Evolutionary conservation across 2,888 invertebrate genomes (phyloP).

Genomic region (Gnatocerus cornutus): DNA sequence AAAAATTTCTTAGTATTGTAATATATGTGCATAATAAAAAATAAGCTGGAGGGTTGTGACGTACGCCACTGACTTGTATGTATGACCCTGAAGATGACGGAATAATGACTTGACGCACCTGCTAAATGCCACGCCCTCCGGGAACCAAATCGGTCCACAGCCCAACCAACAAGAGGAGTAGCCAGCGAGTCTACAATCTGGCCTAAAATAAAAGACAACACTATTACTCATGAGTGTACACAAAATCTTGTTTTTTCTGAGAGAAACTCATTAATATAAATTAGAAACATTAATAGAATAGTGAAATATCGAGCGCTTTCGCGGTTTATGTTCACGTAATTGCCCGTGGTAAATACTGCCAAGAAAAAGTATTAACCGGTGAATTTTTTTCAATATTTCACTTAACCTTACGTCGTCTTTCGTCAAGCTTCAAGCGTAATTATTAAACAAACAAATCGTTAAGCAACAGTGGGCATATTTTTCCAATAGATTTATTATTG

Average conservation of each 20-base stretch:
- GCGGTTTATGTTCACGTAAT: conserved; percentile 29
- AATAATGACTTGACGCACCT: conserved; percentile 73
- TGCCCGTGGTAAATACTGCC: conserved; percentile 24
- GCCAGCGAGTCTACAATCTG: conserved; percentile 89
- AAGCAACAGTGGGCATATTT: conserved; percentile 29
- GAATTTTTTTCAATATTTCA: conserved; percentile 29
- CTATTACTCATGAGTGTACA: conserved; percentile 27
- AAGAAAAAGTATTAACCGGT: conserved; percentile 13
- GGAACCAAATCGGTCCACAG: conserved; percentile 85
- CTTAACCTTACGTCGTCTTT: conserved; percentile 25
- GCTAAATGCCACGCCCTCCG: conserved; percentile 90
- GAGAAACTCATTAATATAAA: conserved; percentile 38
- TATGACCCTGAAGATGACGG: conserved; percentile 40
- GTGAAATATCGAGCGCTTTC: conserved; percentile 27
- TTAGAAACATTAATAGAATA: conserved; percentile 35
- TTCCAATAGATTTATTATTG: conserved; percentile 16
- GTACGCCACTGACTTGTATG: conserved; percentile 33
- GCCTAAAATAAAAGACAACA: conserved; percentile 72
- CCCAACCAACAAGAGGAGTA: conserved; percentile 88
- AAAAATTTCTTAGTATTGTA: conserved; percentile 35
- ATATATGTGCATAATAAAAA: conserved; percentile 35
- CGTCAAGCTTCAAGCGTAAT: conserved; percentile 25
- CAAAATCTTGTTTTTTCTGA: conserved; percentile 22
- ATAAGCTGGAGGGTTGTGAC: conserved; percentile 19
- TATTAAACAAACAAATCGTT: conserved; percentile 29